phyloP scores from a whole-genome alignment of 2,113 vertebrate genomes.

The Erpornis zantholeuca region DNA sequence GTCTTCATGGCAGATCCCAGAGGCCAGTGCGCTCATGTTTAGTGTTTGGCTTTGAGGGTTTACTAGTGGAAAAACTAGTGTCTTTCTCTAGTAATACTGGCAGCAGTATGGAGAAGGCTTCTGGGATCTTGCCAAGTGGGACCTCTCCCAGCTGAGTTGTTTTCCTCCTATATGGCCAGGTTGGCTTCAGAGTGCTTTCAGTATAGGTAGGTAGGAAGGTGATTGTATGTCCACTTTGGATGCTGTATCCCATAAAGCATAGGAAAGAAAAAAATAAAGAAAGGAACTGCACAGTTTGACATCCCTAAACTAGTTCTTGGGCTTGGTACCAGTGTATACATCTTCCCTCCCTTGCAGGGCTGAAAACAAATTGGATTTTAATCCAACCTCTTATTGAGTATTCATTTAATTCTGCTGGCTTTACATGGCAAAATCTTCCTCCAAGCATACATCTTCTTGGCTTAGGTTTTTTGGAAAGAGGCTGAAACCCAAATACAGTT shows the following conservation, averaged over 20 bases:
- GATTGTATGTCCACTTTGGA: not conserved
- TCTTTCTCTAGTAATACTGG: not conserved
- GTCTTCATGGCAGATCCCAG: not conserved
- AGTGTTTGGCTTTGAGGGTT: not conserved
- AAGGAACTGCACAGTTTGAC: not conserved
- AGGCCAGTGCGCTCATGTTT: not conserved
- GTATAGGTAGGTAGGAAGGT: not conserved
- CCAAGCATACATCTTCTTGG: not conserved
- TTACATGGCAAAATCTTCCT: not conserved
- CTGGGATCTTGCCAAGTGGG: not conserved
- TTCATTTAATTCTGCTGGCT: not conserved
- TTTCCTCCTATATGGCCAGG: not conserved
- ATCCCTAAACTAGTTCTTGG: not conserved
- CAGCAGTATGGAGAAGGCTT: not conserved
- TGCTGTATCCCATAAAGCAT: not conserved
- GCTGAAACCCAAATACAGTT: not conserved
- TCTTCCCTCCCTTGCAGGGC: not conserved
- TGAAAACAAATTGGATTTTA: slow-evolving; percentile 5
- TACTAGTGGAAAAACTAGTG: not conserved
- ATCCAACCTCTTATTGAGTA: not conserved
- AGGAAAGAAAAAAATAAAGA: not conserved
- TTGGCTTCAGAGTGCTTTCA: not conserved
- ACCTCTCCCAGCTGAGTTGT: not conserved
- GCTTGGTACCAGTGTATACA: not conserved
- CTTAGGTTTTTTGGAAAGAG: not conserved